These are phyloP conservation scores for Xiphorhynchus elegans DNA, from an alignment of 2,113 vertebrate genomes.

Conservation along the genomic window DNA sequence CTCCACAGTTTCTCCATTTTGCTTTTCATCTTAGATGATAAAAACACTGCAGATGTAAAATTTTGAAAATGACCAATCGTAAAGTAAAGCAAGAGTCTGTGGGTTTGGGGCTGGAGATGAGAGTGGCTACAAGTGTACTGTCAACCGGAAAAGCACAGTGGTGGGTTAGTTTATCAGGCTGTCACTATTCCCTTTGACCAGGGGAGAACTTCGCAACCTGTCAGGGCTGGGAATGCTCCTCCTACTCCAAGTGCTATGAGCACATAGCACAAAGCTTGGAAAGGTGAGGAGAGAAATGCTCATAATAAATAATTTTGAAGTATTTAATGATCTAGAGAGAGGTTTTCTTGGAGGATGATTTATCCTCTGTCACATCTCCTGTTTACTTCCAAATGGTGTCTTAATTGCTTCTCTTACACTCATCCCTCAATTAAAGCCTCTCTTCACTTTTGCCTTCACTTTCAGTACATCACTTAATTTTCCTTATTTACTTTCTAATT, in stretches of 20 bases:
- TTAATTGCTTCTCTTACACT: slow-evolving; percentile 43
- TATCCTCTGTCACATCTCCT: neutral
- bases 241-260: neutral
- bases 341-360: neutral
- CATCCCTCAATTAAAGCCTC: slow-evolving; percentile 17
- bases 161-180: neutral
- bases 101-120: neutral
- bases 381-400: slow-evolving; percentile 19
- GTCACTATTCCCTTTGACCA: neutral
- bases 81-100: neutral
- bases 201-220: neutral
- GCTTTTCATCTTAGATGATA: neutral
- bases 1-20: neutral
- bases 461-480: slow-evolving; percentile 45
- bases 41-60: neutral
- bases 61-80: neutral
- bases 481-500: slow-evolving; percentile 33
- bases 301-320: neutral
- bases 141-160: neutral
- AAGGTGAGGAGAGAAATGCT: neutral
- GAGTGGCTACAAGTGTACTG: no score
- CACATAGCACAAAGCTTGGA: neutral
- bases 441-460: neutral
- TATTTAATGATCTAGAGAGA: neutral
- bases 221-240: neutral